Base-by-base conservation (phyloP, 2,888 invertebrate genomes). In the Polyploca ridens region DNA sequence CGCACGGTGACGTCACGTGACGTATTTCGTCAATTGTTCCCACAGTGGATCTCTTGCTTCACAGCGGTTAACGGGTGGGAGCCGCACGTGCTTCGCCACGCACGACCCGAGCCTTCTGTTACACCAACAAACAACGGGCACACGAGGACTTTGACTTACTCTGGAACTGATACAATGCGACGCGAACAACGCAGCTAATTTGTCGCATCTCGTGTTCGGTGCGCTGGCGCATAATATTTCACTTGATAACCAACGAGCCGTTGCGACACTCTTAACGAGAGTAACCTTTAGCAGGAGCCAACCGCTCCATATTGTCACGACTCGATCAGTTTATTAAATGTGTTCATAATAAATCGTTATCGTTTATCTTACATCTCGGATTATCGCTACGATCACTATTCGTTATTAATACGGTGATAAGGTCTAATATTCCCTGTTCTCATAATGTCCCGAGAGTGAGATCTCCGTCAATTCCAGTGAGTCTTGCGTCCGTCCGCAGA, bases 281-380 rank as follows among this genome's bases (percentile, higher is more conserved):
- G 87, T 92, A 92, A 93, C 93, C 93, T 94, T 94, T 93, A 87
- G 76, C 82, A 81, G 86, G 83, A 88, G 87, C 86, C 83, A 84
- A 83, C 81, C 88, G 90, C 86, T 90, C 89, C 82, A 90, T 87
- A 93, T 91, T 92, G 92, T 92, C 90, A 91, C 90, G 92, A 89
- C 81, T 80, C 77, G 85, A 91, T 90, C 90, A 84, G 80, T 79
- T 83, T 73, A 81, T 84, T 82, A 86, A 82, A 74, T 85, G 81
- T 78, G 72, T 79, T 83, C 81, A 81, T 89, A 87, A 88, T 88
- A 88, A 90, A 92, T 90, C 82, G 84, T 82, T 85, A 84, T 81
- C 82, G 83, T 85, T 90, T 90, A 87, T 89, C 89, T 86, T 74
- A 75, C 74, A 77, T 76, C 75, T 77, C 77, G 75, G 81, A 81